Base-by-base conservation (phyloP, 2,888 invertebrate species). In the Caenorhabditis wallacei region DNA sequence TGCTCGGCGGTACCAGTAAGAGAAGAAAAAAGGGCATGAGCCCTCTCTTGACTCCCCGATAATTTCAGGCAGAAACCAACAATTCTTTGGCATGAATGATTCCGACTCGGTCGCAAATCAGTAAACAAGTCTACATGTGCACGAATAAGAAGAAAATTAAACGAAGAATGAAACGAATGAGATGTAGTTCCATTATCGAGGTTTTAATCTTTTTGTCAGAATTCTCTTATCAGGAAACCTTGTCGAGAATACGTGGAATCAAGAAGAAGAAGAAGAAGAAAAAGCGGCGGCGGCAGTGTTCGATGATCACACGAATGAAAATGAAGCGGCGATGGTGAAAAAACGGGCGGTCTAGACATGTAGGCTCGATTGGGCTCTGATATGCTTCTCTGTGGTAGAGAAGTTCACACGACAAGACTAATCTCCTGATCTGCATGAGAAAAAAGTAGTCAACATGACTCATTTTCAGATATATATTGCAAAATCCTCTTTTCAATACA, bases 1-100 rank as follows among this genome's bases (percentile, higher is more conserved):
- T 74, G 74, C 74, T 74, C 74, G 74, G 74, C 74, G 74, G 74
- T 74, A 54, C 74, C 64, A 64, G 61, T 37, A 59, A 13, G 48
- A 30, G 57, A 37, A 24, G 22, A 20, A 11, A 56, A 74, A 64
- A 74, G 74, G 43, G 54, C 74, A 74, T 24, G 64, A 30, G 74
- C n/a, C 63, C 74, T 74, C 22, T 26, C 30, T 30, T 20, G 30
- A 11, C 7, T 4, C 11, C 3, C 24, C 35, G 26, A 2, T 10
- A 43, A 35, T 54, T 43, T 46, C 46, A 59, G 70, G 57, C 43
- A 59, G 48, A 69, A 69, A 53, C 16, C 8, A 43, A 54, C 8
- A 53, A n/a, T 40, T 24, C n/a, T 13, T 30, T 10, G 40, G 46
- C 18, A 18, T 18, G 56, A n/a, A 18, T 56, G 56, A 35, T 30